Base-by-base conservation (phyloP, 2,888 invertebrate species). In the Hemaris fuciformis region DNA sequence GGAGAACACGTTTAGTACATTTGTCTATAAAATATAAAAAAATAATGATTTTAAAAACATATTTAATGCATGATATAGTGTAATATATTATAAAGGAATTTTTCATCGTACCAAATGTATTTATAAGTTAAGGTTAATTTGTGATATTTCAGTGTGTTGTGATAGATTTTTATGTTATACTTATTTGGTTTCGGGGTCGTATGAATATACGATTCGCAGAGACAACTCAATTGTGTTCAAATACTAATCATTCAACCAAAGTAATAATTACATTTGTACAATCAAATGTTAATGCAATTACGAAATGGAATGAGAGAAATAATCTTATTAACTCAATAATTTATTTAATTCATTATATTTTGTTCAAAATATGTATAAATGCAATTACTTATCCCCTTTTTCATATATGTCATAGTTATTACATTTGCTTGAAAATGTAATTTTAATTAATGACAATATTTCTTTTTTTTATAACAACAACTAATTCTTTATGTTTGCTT, bases 141-240 rank as follows among this genome's bases (percentile, higher is more conserved):
- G 88, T 88, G 88, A 88, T 88, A 88, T 78, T 78, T 79, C 70
- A 66, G 84, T 84, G 85, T 87, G 82, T 84, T 84, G 86, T 87
- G 84, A 88, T 83, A 81, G 69, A 74, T 72, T 68, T 73, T 70
- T 46, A 23, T 34, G 31, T 27, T n/a, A 0, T 46, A 46, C 41
- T 59, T 6, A 5, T 23, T 46, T 22, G 31, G 60, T 62, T 48
- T 66, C 63, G 8, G 25, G 59, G 62, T 62, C 48, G 62, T 68
- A 68, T 64, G 42, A 53, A 59, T 34, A n/a, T 25, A 58, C 15
- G 23, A 61, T 46, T 48, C 38, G 38, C 5, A 15, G 57, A 65
- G 53, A 46, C 42, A 56, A 41, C 31, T 13, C n/a, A 8, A 10
- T 34, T 13, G 25, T 59, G 56, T 46, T 57, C 41, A 62, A 53